phyloP scores from a whole-genome alignment of 1,140 invertebrate genomes.

The Campoletis sonorensis region DNA sequence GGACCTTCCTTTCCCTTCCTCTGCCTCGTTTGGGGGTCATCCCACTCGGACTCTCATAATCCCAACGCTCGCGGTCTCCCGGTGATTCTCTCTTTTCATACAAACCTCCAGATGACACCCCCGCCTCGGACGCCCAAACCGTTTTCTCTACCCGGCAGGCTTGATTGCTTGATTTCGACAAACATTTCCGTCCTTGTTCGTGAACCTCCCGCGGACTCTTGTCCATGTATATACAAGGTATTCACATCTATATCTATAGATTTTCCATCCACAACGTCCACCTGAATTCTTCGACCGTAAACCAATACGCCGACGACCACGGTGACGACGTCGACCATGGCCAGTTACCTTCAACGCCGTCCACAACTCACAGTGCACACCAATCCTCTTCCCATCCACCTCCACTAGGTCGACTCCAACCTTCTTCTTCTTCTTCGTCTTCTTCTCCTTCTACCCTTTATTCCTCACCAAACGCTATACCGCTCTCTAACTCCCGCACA shows the following conservation, averaged over 20 bases:
- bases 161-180: conserved; percentile 69
- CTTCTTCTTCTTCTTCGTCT: no score
- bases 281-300: not conserved
- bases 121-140: conserved; percentile 25
- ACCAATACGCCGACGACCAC: conserved; percentile 11
- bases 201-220: not conserved
- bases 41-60: conserved; percentile 22
- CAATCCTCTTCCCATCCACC: not conserved
- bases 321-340: not conserved
- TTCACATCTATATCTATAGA: conserved; percentile 2
- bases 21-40: not conserved
- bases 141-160: conserved; percentile 44
- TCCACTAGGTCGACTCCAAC: not conserved
- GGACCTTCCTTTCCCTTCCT: not conserved
- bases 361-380: conserved; percentile 3
- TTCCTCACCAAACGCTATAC: conserved; percentile 40
- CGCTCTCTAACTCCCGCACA: conserved; percentile 46
- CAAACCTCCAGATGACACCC: not conserved
- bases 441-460: no score
- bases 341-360: conserved; percentile 23
- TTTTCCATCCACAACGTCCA: not conserved
- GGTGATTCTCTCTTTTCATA: not conserved
- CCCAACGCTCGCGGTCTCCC: not conserved
- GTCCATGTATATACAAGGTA: not conserved
- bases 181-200: conserved; percentile 55